Conservation (phyloP, 2,113 vertebrate genomes). For the Hemiscyllium ocellatum region DNA sequence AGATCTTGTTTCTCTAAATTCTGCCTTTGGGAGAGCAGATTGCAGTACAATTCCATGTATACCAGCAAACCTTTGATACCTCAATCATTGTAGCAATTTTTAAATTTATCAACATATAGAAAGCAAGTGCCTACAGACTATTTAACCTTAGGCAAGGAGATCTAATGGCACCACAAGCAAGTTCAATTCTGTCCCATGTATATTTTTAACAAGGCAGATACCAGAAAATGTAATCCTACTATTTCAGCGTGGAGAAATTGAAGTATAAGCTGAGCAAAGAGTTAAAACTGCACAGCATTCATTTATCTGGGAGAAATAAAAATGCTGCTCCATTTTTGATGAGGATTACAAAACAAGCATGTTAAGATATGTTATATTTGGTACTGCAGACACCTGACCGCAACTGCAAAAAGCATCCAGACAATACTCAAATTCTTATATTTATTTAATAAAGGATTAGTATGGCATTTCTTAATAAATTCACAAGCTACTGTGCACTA, state of each 20-base stretch:
- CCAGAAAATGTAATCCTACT: not conserved
- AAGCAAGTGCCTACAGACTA: not conserved
- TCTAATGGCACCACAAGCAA: not conserved
- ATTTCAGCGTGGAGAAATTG: not conserved
- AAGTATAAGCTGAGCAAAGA: not conserved
- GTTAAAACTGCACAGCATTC: not conserved
- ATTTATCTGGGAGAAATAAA: not conserved
- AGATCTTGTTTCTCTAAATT: not conserved
- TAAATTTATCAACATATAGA: not conserved
- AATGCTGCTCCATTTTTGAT: not conserved
- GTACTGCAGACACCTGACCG: not conserved
- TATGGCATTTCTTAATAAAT: not conserved
- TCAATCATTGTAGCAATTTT: not conserved
- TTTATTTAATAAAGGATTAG: too few species aligned
- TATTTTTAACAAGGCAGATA: not conserved
- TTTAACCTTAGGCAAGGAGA: not conserved
- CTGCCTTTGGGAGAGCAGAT: not conserved
- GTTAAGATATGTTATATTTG: not conserved
- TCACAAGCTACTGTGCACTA: not conserved
- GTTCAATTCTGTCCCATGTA: not conserved
- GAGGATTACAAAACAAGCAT: not conserved
- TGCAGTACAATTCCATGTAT: not conserved
- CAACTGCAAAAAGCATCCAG: not conserved
- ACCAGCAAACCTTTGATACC: not conserved
- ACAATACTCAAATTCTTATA: not conserved